Base-by-base conservation (phyloP, 2,797 vertebrate species). In the Distichodus sexfasciatus region DNA sequence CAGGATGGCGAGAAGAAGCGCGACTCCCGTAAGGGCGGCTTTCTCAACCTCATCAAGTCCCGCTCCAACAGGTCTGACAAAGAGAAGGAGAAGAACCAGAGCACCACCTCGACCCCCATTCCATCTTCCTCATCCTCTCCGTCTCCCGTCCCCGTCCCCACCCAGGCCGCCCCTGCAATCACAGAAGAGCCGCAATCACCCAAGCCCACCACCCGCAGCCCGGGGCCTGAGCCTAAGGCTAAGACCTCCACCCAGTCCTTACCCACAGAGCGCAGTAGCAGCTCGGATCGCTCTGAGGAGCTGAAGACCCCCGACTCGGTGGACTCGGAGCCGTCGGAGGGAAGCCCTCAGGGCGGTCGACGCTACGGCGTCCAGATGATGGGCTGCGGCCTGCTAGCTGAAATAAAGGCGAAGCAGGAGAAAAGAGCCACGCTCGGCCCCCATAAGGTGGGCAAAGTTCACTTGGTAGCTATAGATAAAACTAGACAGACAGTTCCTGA, bases 361-460 rank as follows among this genome's bases (percentile, higher is more conserved):
- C 81, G 95, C 40, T 96, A 95, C 3, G 94, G 95, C 0, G 82
- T 98, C 60, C 96, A 96, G 82, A 91, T 97, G 84, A 97, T 98
- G 92, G 97, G 96, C 75, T 91, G 94, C 0, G 93, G 94, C 3
- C 89, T 98, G 24, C 86, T 99, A 3, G 96, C 97, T 0, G 97
- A 99, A 87, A 98, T 99, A 93, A 98, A 96, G 80, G 97, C 97
- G 79, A 99, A 98, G 82, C 96, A 98, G 60, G 97, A 97, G 85
- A 93, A 88, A 79, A 93, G 95, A 87, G 93, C 91, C 0, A 90
- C 91, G 0, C 59, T 59, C 14, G 83, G 76, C 8, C 86, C 90
- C 1, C 84, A 95, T 74, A 97, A 97, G 94, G 97, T 98, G 71
- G 86, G 82, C 21, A 38, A 24, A 44, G 19, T 19, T 6, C 12